These are phyloP conservation scores for Brienomyrus brachyistius DNA, from an alignment of 2,113 vertebrate genomes.

Conservation along the genomic window DNA sequence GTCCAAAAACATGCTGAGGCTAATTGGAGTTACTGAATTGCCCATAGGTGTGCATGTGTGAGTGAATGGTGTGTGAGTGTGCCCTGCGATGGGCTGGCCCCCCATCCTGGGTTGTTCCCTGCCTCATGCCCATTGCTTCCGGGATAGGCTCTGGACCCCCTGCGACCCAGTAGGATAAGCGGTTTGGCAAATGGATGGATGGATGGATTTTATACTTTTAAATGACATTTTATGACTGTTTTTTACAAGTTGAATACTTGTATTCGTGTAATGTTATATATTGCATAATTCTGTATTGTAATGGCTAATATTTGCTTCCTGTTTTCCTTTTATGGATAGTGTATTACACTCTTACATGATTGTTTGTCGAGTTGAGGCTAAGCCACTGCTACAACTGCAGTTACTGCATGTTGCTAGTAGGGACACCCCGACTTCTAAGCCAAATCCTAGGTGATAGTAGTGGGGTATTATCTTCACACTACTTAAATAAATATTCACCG, in stretches of 20 bases:
- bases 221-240: background rate
- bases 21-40: too few species aligned
- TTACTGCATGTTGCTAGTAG: background rate
- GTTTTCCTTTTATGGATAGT: background rate
- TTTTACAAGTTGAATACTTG: background rate
- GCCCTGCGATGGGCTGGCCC: too few species aligned
- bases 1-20: too few species aligned
- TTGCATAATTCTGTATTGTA: background rate
- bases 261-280: too few species aligned
- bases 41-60: too few species aligned
- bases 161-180: too few species aligned
- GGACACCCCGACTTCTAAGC: background rate
- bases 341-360: background rate
- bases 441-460: background rate
- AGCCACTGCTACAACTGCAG: background rate
- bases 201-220: background rate
- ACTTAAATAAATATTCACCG: background rate
- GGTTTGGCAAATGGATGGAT: too few species aligned
- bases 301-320: background rate
- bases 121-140: too few species aligned
- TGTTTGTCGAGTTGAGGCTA: background rate
- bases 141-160: too few species aligned
- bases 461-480: background rate
- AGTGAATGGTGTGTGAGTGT: too few species aligned
- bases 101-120: too few species aligned